Conservation (phyloP, 1,140 invertebrate species). For the Drosophila pectinifera region DNA sequence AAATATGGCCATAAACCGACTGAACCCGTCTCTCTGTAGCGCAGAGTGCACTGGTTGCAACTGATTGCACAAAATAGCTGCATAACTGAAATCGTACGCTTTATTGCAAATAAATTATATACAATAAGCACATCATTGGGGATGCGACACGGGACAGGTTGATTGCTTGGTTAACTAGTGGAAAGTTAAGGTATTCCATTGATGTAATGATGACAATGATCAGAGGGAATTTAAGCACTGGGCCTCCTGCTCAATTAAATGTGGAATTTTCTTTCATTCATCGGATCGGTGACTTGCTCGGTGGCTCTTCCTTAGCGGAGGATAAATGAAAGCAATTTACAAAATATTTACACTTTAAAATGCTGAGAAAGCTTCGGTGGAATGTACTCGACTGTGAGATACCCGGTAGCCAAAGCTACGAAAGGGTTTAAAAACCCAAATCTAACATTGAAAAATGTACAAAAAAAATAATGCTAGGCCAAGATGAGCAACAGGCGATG, state of each 20-base stretch:
- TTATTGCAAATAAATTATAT: conserved; percentile 46
- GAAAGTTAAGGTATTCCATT: conserved; percentile 45
- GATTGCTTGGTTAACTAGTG: conserved; percentile 19
- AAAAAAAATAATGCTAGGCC: too few relatives aligned
- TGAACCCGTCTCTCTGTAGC: conserved; percentile 17
- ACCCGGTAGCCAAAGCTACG: neutral
- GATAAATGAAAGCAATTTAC: neutral
- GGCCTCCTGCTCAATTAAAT: conserved; percentile 27
- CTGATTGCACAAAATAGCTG: conserved; percentile 42
- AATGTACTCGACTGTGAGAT: neutral
- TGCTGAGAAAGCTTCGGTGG: neutral
- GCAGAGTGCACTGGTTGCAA: conserved; percentile 31
- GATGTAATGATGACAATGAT: conserved; percentile 13
- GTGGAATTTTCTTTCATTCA: conserved; percentile 28
- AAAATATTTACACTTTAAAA: neutral
- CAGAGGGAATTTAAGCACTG: neutral
- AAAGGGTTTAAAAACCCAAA: too few relatives aligned
- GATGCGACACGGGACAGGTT: conserved; percentile 42
- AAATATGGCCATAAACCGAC: conserved; percentile 30
- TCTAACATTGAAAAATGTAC: too few relatives aligned
- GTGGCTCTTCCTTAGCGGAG: neutral
- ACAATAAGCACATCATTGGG: conserved; percentile 39
- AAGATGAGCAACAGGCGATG: too few relatives aligned
- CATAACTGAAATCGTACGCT: conserved; percentile 39
- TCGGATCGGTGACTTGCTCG: neutral